Base-by-base conservation (phyloP, 2,113 vertebrate species). In the Albula glossodonta region DNA sequence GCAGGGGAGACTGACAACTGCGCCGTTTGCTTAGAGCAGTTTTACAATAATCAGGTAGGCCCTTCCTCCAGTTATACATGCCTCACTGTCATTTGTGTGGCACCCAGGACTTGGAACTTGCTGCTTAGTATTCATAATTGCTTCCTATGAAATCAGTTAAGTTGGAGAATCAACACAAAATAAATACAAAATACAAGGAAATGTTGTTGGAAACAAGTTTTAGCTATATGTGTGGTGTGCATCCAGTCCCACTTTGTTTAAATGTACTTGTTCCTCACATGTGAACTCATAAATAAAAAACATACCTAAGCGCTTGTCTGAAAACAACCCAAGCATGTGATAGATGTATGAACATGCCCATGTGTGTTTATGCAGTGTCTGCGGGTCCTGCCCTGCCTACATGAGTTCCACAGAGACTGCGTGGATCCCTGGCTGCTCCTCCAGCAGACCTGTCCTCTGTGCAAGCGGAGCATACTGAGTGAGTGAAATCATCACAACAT, bases 371-470 rank as follows among this genome's bases (percentile, higher is more conserved):
- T 51, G 15, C 86, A 99, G 98, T 98, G 97, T 95, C 93, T 99
- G 84, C 95, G 98, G 52, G 97, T 98, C 86, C 93, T 99, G 86
- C 98, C 98, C 0, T 99, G 98, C 89, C 96, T 92, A 49, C 98
- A 99, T 0, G 98, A 99, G 91, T 98, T 98, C 89, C 98, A 99
- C 93, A 95, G 96, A 51, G 97, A 98, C 85, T 99, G 98, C 0
- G 97, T 99, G 87, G 98, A 99, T 84, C 97, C 97, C 84, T 99
- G 98, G 98, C 95, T 99, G 60, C 94, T 99, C 84, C 94, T 97
- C 90, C 98, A 97, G 89, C 98, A 98, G 92, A 99, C 98, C 85
- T 99, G 98, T 87, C 98, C 98, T 0, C 94, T 99, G 79, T 99
- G 98, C 94, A 99, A 99, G 90, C 97, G 94, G 92, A 97, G 97